A percentile compares a stretch with the other conserved stretches of the same genome.
Conservation (phyloP, 2,113 vertebrate genomes). For the Triplophysa tibetana region DNA sequence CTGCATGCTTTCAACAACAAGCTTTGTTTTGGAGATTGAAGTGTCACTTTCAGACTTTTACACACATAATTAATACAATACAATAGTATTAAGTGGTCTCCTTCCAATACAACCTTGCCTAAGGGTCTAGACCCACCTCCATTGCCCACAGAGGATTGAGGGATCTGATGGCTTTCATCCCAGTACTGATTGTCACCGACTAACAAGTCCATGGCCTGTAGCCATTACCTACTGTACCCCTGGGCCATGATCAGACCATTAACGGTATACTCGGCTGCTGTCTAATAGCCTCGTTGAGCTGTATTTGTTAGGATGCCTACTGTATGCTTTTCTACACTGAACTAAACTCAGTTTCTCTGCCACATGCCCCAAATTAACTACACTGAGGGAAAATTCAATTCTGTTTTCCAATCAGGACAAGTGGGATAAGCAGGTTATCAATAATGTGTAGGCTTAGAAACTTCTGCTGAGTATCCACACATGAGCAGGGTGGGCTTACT, state of each 20-base stretch:
- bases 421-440: not conserved
- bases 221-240: not conserved
- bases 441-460: not conserved
- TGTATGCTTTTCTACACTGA: no score
- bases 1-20: not conserved
- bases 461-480: not conserved
- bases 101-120: not conserved
- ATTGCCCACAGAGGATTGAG: not conserved
- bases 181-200: not conserved
- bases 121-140: not conserved
- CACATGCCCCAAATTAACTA: not conserved
- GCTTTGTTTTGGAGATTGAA: not conserved
- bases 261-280: not conserved
- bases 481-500: not conserved
- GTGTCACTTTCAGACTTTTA: not conserved
- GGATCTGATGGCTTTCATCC: not conserved
- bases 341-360: no score
- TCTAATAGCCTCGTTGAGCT: not conserved
- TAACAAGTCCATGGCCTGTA: not conserved
- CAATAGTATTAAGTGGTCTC: not conserved
- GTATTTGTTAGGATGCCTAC: not conserved
- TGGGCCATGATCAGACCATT: not conserved
- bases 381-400: not conserved
- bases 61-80: not conserved
- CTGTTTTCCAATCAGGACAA: conserved; percentile 8